A percentile compares a stretch with the other conserved stretches of the same genome.
Conservation (phyloP, 2,888 invertebrate species). For the Petrolisthes manimaculis region DNA sequence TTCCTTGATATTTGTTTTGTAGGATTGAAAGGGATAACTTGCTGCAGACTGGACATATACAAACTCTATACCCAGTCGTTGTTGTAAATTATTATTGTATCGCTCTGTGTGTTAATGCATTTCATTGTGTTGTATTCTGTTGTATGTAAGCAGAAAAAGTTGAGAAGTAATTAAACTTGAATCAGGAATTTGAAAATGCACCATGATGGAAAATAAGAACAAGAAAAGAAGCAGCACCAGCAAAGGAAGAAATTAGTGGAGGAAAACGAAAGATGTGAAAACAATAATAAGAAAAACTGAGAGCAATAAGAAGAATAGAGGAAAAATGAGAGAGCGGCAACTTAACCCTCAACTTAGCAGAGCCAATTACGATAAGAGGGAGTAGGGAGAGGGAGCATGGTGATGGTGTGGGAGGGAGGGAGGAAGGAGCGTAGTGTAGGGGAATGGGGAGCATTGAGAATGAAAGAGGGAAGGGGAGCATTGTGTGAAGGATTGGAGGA, state of each 20-base stretch:
- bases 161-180: too few relatives aligned
- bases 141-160: too few relatives aligned
- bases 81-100: too few relatives aligned
- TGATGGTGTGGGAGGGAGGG: not conserved
- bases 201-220: not conserved
- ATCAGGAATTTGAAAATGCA: too few relatives aligned
- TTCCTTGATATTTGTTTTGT: too few relatives aligned
- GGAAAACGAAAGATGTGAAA: not conserved
- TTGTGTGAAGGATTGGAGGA: not conserved
- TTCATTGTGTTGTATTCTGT: too few relatives aligned
- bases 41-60: too few relatives aligned
- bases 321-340: not conserved
- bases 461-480: not conserved
- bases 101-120: too few relatives aligned
- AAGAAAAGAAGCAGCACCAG: not conserved
- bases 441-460: not conserved
- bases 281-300: not conserved
- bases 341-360: slow-evolving; percentile 16
- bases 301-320: not conserved
- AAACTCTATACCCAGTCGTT: too few relatives aligned
- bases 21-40: too few relatives aligned
- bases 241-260: not conserved
- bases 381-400: not conserved
- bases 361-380: slow-evolving; percentile 18
- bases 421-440: not conserved